Percentiles rank a stretch among this genome's conserved stretches.
phyloP scores from a whole-genome alignment of 2,113 vertebrate species.

The Otus sunia region DNA sequence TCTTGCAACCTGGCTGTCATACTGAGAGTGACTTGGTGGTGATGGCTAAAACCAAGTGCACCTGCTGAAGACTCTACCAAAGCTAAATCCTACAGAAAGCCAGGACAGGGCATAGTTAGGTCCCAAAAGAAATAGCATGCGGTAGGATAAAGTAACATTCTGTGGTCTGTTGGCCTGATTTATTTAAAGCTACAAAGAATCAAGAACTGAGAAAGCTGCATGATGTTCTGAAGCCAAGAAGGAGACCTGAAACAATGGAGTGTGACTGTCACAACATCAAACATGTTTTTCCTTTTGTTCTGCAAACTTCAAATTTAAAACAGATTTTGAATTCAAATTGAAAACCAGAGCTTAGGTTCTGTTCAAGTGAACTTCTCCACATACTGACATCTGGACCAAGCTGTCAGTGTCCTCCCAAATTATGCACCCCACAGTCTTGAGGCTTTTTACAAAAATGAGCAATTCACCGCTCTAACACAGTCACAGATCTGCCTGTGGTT shows the following conservation, averaged over 20 bases:
- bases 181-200: constrained; percentile 8
- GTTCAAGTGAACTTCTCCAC: background rate
- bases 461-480: background rate
- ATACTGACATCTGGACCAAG: constrained; percentile 1
- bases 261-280: background rate
- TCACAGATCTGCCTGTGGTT: background rate
- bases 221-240: background rate
- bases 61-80: background rate
- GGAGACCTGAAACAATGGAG: constrained; percentile 44
- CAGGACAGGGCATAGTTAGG: background rate
- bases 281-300: constrained; percentile 21
- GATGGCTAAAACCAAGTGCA: background rate
- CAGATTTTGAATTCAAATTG: constrained; percentile 12
- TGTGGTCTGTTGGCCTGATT: background rate
- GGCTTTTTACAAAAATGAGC: background rate
- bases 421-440: background rate
- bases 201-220: background rate
- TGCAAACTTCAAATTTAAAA: constrained; percentile 4
- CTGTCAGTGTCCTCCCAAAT: background rate
- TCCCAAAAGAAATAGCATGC: background rate
- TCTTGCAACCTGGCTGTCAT: background rate
- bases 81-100: background rate
- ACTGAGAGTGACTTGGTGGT: background rate
- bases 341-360: background rate
- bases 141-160: background rate